Evolutionary conservation across 2,113 vertebrate species (phyloP).

Genomic region (Leucosticte australis): DNA sequence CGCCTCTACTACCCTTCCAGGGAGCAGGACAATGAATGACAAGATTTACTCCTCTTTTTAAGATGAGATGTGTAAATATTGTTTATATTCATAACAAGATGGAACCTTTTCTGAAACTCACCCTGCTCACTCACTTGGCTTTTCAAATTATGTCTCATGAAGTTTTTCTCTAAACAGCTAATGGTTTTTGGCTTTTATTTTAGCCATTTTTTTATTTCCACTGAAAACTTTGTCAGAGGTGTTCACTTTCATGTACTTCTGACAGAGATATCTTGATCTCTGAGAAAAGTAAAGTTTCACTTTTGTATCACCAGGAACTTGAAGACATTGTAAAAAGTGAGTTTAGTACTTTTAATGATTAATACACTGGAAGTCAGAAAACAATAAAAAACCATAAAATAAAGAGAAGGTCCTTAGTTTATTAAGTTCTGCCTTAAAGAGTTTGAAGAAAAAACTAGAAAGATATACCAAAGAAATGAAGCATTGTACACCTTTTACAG

Average conservation of each 20-base stretch:
- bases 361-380: neutral
- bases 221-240: neutral
- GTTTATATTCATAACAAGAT: neutral
- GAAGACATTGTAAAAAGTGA: neutral
- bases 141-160: neutral
- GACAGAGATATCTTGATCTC: neutral
- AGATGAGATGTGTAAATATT: neutral
- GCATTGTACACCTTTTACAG: neutral
- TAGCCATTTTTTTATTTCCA: neutral
- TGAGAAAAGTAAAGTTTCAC: neutral
- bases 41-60: neutral
- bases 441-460: neutral
- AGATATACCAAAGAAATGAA: neutral
- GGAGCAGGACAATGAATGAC: neutral
- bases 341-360: neutral
- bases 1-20: neutral
- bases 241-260: neutral
- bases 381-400: neutral
- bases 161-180: neutral
- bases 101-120: neutral
- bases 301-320: neutral
- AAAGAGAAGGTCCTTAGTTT: neutral
- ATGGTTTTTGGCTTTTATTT: neutral
- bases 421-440: neutral
- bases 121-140: neutral